These are phyloP conservation scores for Lasioglossum albipes DNA, from an alignment of 1,140 invertebrate genomes.

Conservation along the genomic window DNA sequence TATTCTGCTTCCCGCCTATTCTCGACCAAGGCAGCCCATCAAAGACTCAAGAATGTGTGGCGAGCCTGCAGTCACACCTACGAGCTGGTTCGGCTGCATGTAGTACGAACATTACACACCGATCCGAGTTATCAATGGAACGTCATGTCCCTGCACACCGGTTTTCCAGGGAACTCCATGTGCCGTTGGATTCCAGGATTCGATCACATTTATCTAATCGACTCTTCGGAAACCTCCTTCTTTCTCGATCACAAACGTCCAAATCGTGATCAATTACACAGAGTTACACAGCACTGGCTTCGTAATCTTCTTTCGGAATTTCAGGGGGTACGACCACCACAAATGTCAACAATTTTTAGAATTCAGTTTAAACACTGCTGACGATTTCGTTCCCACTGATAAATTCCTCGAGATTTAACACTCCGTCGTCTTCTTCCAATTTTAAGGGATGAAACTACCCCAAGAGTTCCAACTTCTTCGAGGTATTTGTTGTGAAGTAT, in stretches of 20 bases:
- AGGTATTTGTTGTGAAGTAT: neutral
- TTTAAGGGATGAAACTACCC: no score
- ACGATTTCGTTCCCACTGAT: no score
- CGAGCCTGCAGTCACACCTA: neutral
- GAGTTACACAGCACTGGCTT: no score
- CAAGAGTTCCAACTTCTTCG: neutral
- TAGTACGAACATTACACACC: neutral
- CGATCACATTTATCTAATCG: constrained; percentile 19
- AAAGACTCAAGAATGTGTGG: constrained; percentile 11
- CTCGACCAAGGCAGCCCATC: constrained; percentile 14
- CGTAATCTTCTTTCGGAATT: no score
- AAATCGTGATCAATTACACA: no score
- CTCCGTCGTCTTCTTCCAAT: no score
- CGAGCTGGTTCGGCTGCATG: neutral
- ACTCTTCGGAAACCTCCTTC: no score
- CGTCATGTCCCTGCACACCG: neutral
- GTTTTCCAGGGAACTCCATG: neutral
- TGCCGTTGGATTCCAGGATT: neutral
- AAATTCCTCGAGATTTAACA: no score
- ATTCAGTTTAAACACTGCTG: no score
- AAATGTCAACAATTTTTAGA: no score
- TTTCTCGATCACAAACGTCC: no score
- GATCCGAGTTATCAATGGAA: neutral
- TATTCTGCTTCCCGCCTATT: constrained; percentile 3
- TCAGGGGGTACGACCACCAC: no score